Evolutionary conservation across 1,140 invertebrate species (phyloP).

Genomic region (Pentalonia nigronervosa): DNA sequence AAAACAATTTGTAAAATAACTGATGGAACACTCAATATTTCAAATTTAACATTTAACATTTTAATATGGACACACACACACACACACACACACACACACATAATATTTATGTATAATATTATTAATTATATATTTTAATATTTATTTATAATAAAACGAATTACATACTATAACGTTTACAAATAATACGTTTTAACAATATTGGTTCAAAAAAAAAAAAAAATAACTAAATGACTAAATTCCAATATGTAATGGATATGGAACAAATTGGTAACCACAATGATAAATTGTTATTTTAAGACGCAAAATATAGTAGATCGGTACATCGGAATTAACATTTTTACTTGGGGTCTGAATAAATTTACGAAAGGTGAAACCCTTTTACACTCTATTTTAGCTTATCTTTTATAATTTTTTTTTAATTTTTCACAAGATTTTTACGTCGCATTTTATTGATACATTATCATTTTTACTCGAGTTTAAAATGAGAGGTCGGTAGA

Average conservation of each 20-base stretch:
- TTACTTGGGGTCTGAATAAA: neutral
- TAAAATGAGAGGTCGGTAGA: neutral
- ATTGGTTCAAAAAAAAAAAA: neutral
- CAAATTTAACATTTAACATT: neutral
- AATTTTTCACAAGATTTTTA: neutral
- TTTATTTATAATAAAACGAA: neutral
- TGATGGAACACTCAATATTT: neutral
- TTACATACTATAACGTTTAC: neutral
- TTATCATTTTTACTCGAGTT: accelerated
- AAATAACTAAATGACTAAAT: neutral
- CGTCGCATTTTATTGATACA: neutral
- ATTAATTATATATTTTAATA: too few species aligned
- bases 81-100: neutral
- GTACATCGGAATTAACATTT: neutral
- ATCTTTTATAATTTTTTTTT: neutral
- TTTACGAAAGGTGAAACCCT: neutral
- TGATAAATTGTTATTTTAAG: neutral
- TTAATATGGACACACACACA: too few species aligned
- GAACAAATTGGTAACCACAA: neutral
- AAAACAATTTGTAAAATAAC: neutral
- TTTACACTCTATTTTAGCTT: neutral
- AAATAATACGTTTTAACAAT: neutral
- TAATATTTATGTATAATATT: neutral
- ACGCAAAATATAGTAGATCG: neutral
- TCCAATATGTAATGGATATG: neutral